Base-by-base conservation (phyloP, 2,797 vertebrate species). In the Gastrophryne carolinensis region DNA sequence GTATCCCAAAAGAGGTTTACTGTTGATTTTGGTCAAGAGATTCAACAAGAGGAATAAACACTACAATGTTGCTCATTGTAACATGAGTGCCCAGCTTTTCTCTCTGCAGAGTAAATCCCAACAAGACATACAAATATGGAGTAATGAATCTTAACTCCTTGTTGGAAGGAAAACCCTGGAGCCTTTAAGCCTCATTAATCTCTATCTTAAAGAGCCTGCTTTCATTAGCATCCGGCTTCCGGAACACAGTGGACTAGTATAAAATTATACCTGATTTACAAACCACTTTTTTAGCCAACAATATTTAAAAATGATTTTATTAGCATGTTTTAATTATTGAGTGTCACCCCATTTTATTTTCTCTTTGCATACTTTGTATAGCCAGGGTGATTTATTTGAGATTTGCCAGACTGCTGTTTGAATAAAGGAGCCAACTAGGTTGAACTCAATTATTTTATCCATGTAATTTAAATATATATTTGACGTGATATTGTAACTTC, bases 101-200 rank as follows among this genome's bases (percentile, higher is more conserved):
- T 74, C 34, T 57, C 52, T 54, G 15, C 34, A 47, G 49, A 63
- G 37, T 24, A 70, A 69, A 27, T 77, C 57, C 60, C n/a, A 54
- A 56, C 66, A 26, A 47, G 49, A 71, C 49, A 71, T 58, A 53
- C 27, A 58, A 60, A 71, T 58, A 71, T 17, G 13, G 27, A 60
- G 39, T n/a, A 71, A 58, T 26, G 15, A 58, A 47, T 60, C 68
- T 71, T 71, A 71, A 69, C 35, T 57, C 52, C 27, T 69, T 69
- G 50, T 53, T 29, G 35, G 52, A 66, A 53, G 37, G 64, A 52
- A 11, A 24, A 9, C 4, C 17, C 50, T 17, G n/a, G 35, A 56
- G 35, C 10, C 34, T 35, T 26, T 41, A 29, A 39, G 29, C 35
- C 24, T 44, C 10, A n/a, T 13, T 35, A 47, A 9, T 21, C 10